These are phyloP conservation scores for Merodon equestris DNA, from an alignment of 2,888 invertebrate species.

Conservation along the genomic window DNA sequence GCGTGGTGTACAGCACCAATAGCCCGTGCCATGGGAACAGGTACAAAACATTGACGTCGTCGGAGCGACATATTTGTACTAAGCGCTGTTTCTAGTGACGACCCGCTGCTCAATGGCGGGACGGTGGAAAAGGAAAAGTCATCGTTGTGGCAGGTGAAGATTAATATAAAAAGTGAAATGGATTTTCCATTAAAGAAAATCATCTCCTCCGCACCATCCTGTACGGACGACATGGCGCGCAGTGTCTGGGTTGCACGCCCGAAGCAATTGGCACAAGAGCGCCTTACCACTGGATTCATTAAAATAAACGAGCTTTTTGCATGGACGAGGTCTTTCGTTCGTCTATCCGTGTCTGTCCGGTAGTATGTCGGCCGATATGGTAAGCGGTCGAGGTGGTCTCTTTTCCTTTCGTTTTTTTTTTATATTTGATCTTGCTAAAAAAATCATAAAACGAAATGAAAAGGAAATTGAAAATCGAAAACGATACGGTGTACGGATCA, in stretches of 20 bases:
- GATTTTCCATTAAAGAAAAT: constrained; percentile 68
- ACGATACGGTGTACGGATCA: constrained; percentile 5
- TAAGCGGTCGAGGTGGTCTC: constrained; percentile 3
- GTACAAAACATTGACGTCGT: neutral
- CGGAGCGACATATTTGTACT: neutral
- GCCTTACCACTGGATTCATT: constrained; percentile 62
- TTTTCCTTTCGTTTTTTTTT: constrained; percentile 1
- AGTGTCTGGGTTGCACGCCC: constrained; percentile 20
- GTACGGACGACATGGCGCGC: neutral
- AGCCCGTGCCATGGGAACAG: constrained; percentile 48
- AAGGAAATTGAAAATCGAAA: constrained; percentile 37
- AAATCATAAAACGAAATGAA: constrained; percentile 52
- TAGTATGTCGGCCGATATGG: constrained; percentile 61
- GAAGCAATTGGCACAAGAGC: constrained; percentile 45
- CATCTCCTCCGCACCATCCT: constrained; percentile 43
- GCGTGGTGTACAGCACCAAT: constrained; percentile 11
- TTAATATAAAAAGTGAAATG: constrained; percentile 69
- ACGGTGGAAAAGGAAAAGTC: constrained; percentile 52
- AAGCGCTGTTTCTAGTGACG: constrained; percentile 30
- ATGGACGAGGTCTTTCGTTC: constrained; percentile 55
- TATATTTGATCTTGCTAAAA: constrained; percentile 22
- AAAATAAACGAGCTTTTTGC: constrained; percentile 64
- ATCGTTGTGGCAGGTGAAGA: constrained; percentile 66
- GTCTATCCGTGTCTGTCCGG: constrained; percentile 45
- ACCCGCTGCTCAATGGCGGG: constrained; percentile 7